Percentiles rank a stretch among this genome's conserved stretches.
phyloP scores from a whole-genome alignment of 2,888 invertebrate genomes.

The Drosophila imparisetae region DNA sequence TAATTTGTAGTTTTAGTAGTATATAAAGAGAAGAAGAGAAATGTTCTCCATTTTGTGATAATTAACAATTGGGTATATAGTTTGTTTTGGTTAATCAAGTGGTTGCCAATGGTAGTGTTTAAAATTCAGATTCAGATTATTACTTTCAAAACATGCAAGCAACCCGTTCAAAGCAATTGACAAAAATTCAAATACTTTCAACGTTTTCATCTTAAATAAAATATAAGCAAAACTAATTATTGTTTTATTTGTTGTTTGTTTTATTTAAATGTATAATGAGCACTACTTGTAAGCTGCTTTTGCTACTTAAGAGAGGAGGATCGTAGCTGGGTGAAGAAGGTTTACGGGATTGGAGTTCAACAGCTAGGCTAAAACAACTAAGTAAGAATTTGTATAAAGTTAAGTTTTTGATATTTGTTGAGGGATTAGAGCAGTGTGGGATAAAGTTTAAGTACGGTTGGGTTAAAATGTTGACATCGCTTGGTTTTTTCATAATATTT shows the following conservation, averaged over 20 bases:
- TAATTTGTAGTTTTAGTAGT: slow-evolving; percentile 46
- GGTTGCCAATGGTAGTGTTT: slow-evolving; percentile 40
- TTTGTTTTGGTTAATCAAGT: slow-evolving; percentile 10
- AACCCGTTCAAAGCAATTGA: slow-evolving; percentile 24
- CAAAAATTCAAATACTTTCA: slow-evolving; percentile 26
- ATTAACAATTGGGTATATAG: slow-evolving; percentile 38
- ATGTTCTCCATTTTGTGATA: slow-evolving; percentile 25
- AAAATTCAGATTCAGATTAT: slow-evolving; percentile 27
- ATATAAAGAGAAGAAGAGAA: slow-evolving; percentile 49
- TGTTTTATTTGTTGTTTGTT: slow-evolving; percentile 15
- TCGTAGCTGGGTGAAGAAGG: slow-evolving; percentile 1
- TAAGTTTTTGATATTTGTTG: slow-evolving; percentile 29
- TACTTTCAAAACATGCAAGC: slow-evolving; percentile 57
- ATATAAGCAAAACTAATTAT: slow-evolving; percentile 65
- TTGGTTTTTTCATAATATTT: slow-evolving; percentile 65
- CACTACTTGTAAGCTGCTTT: slow-evolving; percentile 55
- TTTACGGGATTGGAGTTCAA: slow-evolving; percentile 12
- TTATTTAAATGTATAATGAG: slow-evolving; percentile 59
- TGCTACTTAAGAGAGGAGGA: slow-evolving; percentile 51
- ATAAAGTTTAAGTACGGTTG: slow-evolving; percentile 63
- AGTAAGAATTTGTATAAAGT: slow-evolving; percentile 33
- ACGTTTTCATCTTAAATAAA: slow-evolving; percentile 53
- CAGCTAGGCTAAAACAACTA: slow-evolving; percentile 46
- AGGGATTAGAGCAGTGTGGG: slow-evolving; percentile 27
- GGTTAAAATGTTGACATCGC: slow-evolving; percentile 85